phyloP scores from a whole-genome alignment of 2,113 vertebrate genomes.

The Neodon shergylaensis region DNA sequence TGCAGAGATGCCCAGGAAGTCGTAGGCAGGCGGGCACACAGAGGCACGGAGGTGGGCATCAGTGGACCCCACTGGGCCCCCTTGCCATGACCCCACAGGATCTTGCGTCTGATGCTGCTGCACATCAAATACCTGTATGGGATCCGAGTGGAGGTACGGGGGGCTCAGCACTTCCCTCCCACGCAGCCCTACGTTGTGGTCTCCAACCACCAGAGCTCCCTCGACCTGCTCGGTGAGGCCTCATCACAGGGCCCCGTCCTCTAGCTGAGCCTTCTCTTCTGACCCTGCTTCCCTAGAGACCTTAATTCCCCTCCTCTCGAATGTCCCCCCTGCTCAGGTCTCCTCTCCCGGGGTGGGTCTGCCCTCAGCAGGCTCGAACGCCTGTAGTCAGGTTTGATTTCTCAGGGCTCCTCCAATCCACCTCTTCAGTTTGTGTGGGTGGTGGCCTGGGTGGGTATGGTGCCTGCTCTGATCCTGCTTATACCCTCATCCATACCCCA shows the following conservation, averaged over 20 bases:
- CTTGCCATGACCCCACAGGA: slow-evolving; percentile 74
- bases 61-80: not conserved
- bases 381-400: not conserved
- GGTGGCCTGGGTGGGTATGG: not conserved
- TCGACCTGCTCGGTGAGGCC: slow-evolving; percentile 87
- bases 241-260: not conserved
- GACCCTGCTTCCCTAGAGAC: not conserved
- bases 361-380: not conserved
- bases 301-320: not conserved
- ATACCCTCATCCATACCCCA: not conserved
- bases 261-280: not conserved
- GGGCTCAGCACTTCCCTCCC: slow-evolving; percentile 83
- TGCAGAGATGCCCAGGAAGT: not conserved
- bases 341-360: not conserved
- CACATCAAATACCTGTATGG: slow-evolving; percentile 87
- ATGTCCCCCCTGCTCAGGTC: not conserved
- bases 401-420: not conserved
- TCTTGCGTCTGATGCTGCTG: slow-evolving; percentile 84
- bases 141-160: slow-evolving; percentile 85
- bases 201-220: slow-evolving; percentile 89
- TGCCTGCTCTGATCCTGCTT: not conserved
- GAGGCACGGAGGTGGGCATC: not conserved
- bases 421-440: not conserved
- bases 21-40: fast-evolving
- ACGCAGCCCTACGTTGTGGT: slow-evolving; percentile 87